Evolutionary conservation across 1,140 invertebrate genomes (phyloP).

Genomic region (Octopus sinensis): DNA sequence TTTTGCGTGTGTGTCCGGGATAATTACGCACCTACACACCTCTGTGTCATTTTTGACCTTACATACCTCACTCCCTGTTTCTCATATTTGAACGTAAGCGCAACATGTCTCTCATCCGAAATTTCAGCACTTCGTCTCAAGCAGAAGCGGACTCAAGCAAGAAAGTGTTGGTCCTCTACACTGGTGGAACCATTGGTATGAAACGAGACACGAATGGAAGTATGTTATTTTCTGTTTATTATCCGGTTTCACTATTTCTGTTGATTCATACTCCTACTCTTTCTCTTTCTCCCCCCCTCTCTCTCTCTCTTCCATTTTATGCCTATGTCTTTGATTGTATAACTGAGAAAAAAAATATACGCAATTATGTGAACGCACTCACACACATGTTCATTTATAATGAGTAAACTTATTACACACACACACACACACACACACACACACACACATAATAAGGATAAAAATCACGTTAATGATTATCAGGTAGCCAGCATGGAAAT

Average conservation of each 20-base stretch:
- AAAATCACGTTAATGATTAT: too few species aligned
- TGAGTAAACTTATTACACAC: too few species aligned
- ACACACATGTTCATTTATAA: too few species aligned
- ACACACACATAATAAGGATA: too few species aligned
- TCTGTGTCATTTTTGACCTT: too few species aligned
- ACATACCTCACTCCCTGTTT: too few species aligned
- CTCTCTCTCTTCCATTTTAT: background rate
- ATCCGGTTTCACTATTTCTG: background rate
- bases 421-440: too few species aligned
- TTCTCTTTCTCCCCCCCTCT: background rate
- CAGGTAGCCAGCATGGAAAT: too few species aligned
- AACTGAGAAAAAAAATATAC: background rate
- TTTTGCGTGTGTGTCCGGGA: too few species aligned
- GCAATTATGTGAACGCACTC: background rate
- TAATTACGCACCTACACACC: too few species aligned
- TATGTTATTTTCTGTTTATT: background rate
- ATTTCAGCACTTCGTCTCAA: background rate
- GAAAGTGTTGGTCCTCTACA: background rate
- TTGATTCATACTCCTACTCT: background rate
- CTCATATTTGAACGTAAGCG: background rate
- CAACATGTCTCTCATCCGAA: background rate
- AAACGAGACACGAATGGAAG: background rate
- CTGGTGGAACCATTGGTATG: constrained; percentile 6
- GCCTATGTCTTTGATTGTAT: background rate
- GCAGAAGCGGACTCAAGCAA: background rate